These are phyloP conservation scores for Serilophus lunatus DNA, from an alignment of 2,113 vertebrate genomes.

Conservation along the genomic window DNA sequence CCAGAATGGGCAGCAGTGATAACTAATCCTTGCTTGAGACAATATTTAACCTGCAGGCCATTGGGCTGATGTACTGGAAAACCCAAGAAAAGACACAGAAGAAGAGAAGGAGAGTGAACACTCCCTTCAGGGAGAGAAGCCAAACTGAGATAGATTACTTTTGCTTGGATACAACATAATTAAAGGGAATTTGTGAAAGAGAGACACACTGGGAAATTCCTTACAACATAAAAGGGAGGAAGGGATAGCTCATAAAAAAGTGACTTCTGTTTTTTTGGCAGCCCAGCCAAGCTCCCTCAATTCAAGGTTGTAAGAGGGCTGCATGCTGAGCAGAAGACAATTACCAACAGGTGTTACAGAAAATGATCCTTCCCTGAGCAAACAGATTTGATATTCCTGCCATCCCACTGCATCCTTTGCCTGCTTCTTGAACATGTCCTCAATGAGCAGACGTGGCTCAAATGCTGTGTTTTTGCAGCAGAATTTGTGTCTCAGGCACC, in stretches of 20 bases:
- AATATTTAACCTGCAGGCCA: neutral
- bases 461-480: neutral
- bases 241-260: neutral
- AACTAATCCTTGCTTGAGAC: neutral
- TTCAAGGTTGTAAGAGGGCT: neutral
- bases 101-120: neutral
- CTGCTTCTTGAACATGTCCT: neutral
- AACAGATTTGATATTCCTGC: neutral
- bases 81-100: neutral
- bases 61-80: neutral
- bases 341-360: neutral
- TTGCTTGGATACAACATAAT: slow-evolving; percentile 5
- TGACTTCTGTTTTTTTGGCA: slow-evolving; percentile 29
- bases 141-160: neutral
- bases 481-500: neutral
- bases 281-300: slow-evolving; percentile 6
- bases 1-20: neutral
- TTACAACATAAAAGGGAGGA: slow-evolving; percentile 44
- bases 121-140: neutral
- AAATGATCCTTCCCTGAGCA: neutral
- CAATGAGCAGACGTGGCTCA: neutral
- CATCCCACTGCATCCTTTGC: neutral
- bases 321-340: neutral
- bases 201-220: neutral
- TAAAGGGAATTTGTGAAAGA: slow-evolving; percentile 4